phyloP scores from a whole-genome alignment of 2,797 vertebrate species.

The Heliangelus exortis region DNA sequence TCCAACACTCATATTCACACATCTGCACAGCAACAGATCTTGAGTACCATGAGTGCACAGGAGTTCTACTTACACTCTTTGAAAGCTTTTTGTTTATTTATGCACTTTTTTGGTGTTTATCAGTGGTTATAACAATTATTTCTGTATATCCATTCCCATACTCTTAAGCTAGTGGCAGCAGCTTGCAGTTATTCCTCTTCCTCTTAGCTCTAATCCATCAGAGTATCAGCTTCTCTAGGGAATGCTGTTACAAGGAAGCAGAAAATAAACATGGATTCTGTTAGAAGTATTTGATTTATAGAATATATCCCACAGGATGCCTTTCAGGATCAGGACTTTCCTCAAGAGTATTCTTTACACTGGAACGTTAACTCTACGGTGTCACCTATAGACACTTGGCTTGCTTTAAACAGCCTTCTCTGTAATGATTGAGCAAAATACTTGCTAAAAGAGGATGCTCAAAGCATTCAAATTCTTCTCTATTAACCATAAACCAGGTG shows the following conservation, averaged over 20 bases:
- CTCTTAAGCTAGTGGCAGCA: neutral
- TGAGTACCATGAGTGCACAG: neutral
- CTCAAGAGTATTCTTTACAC: neutral
- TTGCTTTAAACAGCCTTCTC: neutral
- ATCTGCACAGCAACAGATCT: neutral
- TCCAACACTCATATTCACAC: neutral
- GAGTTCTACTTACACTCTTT: neutral
- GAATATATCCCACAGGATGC: neutral
- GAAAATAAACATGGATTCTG: neutral
- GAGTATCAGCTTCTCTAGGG: neutral
- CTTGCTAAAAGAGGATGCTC: neutral
- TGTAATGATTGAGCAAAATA: neutral
- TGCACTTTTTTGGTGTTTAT: neutral
- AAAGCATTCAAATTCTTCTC: neutral
- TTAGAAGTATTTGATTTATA: neutral
- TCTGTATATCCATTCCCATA: neutral
- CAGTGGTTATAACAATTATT: neutral
- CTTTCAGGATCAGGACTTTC: neutral
- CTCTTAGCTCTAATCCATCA: neutral
- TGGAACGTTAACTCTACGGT: accelerated
- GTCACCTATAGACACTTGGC: neutral
- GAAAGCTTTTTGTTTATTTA: neutral
- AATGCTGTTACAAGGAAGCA: neutral
- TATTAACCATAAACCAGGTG: neutral
- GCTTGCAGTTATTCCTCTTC: neutral